Evolutionary conservation across 2,888 invertebrate genomes (phyloP), one percentile per base, ranked within the genome.

Genomic region (Teleogryllus oceanicus): DNA sequence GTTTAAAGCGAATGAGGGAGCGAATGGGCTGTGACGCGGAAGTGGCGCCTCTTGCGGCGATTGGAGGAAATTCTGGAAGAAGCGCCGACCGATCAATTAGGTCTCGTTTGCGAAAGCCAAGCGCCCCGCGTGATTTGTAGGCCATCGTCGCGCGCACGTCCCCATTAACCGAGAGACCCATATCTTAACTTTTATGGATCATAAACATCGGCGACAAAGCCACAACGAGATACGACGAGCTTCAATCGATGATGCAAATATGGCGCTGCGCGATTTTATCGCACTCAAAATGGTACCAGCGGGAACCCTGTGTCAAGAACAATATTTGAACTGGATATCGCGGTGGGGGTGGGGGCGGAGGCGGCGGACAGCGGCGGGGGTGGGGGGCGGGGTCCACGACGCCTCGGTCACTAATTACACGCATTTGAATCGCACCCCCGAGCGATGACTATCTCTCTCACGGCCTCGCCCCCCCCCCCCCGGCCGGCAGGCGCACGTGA

Each of bases 81-180:
- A 37, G 24, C 24, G 24, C 24, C 24, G 2, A 37, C 16, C 62
- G 62, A 62, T 62, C 62, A 62, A 62, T 62, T 62, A 62, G 16
- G 18, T 13, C 62, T 62, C 62, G 62, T 62, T 62, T 62, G 18
- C 62, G 62, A 62, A 62, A 62, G 16, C 18, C 62, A 4, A 62
- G 24, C 24, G 24, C 24, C 24, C 10, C 62, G 18, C 62, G 62
- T 62, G 62, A 62, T 62, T 62, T 62, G 62, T 62, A 62, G 62
- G 62, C 62, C 62, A 62, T 62, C 62, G 16, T 18, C 62, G 2
- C 13, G 62, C 62, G 16, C 62, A 62, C 62, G 18, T 62, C 62
- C 62, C 62, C 62, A 62, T 62, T 62, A 62, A 62, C 62, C 62
- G 62, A 62, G 62, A 62, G 62, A 62, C 62, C 62, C 62, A 18